A percentile compares a stretch with the other conserved stretches of the same genome.
Conservation (phyloP, 2,888 invertebrate genomes). For the Trissolcus japonicus region DNA sequence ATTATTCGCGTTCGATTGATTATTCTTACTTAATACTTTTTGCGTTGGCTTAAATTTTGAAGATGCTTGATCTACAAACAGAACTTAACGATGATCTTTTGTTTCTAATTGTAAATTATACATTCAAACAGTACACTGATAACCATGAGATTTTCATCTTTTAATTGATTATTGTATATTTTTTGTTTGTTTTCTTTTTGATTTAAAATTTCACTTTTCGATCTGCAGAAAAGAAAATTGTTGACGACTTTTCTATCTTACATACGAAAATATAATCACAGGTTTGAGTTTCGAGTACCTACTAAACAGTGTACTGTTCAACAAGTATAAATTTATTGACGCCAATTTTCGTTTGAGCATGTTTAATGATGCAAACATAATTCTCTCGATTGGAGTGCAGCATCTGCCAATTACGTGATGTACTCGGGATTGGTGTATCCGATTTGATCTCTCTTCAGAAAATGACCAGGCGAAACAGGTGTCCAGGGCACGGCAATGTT, state of each 20-base stretch:
- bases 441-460: conserved; percentile 61
- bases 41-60: too few relatives aligned
- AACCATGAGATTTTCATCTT: too few relatives aligned
- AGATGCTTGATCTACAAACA: too few relatives aligned
- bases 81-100: too few relatives aligned
- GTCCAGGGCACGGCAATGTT: conserved; percentile 74
- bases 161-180: background rate
- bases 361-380: conserved; percentile 10
- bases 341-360: conserved; percentile 14
- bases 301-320: conserved; percentile 12
- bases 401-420: conserved; percentile 65
- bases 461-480: conserved; percentile 72
- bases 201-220: background rate
- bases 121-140: background rate
- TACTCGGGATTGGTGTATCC: conserved; percentile 70
- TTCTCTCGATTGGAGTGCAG: conserved; percentile 10
- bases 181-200: background rate
- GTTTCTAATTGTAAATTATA: background rate
- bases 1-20: too few relatives aligned
- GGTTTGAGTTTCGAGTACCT: conserved; percentile 5
- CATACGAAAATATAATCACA: conserved; percentile 12
- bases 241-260: background rate
- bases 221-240: background rate
- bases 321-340: conserved; percentile 9
- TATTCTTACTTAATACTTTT: too few relatives aligned